Evolutionary conservation across 35 echinoderm and acorn worm species (phyloP).

Genomic region (Diadema setosum): DNA sequence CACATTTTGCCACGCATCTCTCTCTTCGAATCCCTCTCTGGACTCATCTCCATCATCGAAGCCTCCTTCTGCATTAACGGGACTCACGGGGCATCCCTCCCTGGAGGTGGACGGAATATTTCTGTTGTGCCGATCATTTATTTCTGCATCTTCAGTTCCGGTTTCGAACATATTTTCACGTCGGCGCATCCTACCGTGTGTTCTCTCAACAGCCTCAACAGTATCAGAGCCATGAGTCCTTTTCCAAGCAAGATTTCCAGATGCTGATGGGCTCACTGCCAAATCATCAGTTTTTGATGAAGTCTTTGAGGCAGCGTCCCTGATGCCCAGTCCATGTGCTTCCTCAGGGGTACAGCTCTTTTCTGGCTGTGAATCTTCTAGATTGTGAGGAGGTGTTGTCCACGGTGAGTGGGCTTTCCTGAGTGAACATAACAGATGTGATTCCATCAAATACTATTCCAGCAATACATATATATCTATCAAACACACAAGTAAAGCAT

Average conservation of each 20-base stretch:
- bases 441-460: background rate
- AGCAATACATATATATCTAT: no score
- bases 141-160: background rate
- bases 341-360: background rate
- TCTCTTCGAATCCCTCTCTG: background rate
- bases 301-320: background rate
- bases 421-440: background rate
- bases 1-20: background rate
- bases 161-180: background rate
- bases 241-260: background rate
- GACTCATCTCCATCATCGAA: background rate
- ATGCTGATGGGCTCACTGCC: background rate
- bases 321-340: background rate
- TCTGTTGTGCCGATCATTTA: background rate
- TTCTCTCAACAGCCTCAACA: background rate
- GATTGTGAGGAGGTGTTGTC: conserved; percentile 20
- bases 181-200: background rate
- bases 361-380: background rate
- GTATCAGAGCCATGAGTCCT: background rate
- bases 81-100: background rate
- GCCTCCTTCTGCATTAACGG: background rate
- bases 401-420: conserved; percentile 13
- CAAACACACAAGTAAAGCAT: background rate
- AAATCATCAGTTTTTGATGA: background rate
- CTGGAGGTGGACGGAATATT: background rate